Base-by-base conservation (phyloP, 1,140 invertebrate species). In the Trachymyrmex cornetzi region DNA sequence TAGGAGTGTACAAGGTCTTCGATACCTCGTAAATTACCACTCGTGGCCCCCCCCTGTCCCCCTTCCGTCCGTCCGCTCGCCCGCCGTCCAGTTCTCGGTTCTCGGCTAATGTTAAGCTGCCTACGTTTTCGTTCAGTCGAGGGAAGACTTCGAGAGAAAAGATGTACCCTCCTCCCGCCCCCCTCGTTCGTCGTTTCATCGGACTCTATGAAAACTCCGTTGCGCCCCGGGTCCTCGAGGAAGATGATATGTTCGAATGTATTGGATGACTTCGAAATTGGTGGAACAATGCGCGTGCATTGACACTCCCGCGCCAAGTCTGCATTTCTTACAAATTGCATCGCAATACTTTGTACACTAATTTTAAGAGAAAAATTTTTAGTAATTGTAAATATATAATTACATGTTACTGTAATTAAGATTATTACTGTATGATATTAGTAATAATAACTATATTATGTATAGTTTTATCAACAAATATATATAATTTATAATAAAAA, bases 1-100 rank as follows among this genome's bases (percentile, higher is more conserved):
- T 94, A 93, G 93, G 94, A 95, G 94, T 94, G 93, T 95, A 95
- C 94, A 95, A 95, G 94, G 94, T 94, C 94, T 95, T 95, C 95
- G 94, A 94, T 95, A 95, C 94, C 94, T 95, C 95, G 94, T 95
- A 95, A 95, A 95, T 95, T 95, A 95, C 93, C 93, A 87, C 92
- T 92, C 90, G 85, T 85, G 81, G 75, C 88, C 85, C 86, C 88
- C 66, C 85, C 86, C 16, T 50, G 67, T 22, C 72, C 85, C 86
- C 22, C 61, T 34, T 55, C 85, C 90, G 88, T 89, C 89, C 77
- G 55, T 16, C 6, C 53, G 53, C 16, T 30, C 53, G 84, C 88
- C 87, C 67, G 85, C 87, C 87, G 77, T 90, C 90, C 87, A 85
- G 53, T 80, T 87, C 88, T 86, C 22, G 75, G 74, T 61, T 86